A percentile compares a stretch with the other conserved stretches of the same genome.
phyloP scores from a whole-genome alignment of 2,888 invertebrate genomes.

The Acronicta aceris region DNA sequence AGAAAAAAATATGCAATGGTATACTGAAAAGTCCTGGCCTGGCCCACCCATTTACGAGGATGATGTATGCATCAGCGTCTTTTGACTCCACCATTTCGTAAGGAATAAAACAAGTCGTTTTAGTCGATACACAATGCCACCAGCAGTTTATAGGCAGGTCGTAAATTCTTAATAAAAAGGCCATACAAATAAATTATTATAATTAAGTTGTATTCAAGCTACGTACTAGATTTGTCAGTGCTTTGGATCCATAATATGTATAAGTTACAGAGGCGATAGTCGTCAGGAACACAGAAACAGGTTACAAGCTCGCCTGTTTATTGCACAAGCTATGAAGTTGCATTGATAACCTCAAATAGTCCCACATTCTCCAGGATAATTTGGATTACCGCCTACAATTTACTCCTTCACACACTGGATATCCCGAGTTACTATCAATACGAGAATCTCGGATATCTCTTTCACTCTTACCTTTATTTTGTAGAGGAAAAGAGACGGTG shows the following conservation, averaged over 20 bases:
- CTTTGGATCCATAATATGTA: neutral
- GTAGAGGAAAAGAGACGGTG: constrained; percentile 12
- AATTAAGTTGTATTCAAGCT: neutral
- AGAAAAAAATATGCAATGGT: too few species aligned
- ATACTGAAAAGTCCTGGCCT: too few species aligned
- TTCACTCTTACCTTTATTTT: constrained; percentile 8
- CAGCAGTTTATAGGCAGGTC: too few species aligned
- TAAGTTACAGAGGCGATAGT: constrained; percentile 1
- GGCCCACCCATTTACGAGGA: too few species aligned
- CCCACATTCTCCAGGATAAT: constrained; percentile 18
- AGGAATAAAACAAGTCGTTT: too few species aligned
- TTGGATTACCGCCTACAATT: constrained; percentile 26
- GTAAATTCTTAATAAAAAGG: too few species aligned
- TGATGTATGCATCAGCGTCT: too few species aligned
- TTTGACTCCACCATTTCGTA: too few species aligned
- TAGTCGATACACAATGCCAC: neutral
- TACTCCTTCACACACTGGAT: constrained; percentile 24
- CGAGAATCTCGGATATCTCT: constrained; percentile 7
- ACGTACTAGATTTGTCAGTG: neutral
- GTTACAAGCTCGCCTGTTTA: neutral
- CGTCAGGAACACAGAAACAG: neutral
- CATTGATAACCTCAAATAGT: constrained; percentile 19
- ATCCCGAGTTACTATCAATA: neutral
- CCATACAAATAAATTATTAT: too few species aligned
- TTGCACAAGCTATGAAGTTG: neutral